Evolutionary conservation across 1,140 invertebrate genomes (phyloP).

Genomic region (Monochamus saltuarius): DNA sequence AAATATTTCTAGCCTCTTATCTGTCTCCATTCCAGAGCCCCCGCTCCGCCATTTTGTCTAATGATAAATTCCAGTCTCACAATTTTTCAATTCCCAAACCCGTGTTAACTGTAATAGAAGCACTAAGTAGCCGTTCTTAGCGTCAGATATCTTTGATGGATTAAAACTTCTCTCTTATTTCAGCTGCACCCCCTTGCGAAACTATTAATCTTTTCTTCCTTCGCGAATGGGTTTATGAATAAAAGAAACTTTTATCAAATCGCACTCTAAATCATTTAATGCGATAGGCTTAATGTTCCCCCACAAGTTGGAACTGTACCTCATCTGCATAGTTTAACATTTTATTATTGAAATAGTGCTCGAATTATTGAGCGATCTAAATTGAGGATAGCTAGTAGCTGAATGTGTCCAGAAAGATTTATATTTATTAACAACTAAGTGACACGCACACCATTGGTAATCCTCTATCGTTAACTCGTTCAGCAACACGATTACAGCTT

Average conservation of each 20-base stretch:
- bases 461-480: too few relatives aligned
- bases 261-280: constrained; percentile 2
- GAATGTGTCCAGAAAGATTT: too few relatives aligned
- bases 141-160: constrained; percentile 14
- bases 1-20: too few relatives aligned
- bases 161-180: constrained; percentile 14
- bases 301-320: too few relatives aligned
- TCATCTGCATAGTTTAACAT: too few relatives aligned
- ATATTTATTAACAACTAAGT: too few relatives aligned
- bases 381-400: too few relatives aligned
- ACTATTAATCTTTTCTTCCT: constrained; percentile 13
- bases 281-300: constrained; percentile 2
- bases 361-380: too few relatives aligned
- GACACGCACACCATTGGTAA: too few relatives aligned
- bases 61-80: constrained; percentile 7
- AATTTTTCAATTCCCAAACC: constrained; percentile 10
- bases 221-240: constrained; percentile 4
- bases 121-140: constrained; percentile 15
- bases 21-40: too few relatives aligned
- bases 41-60: background rate
- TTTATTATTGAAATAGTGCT: too few relatives aligned
- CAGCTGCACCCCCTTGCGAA: background rate
- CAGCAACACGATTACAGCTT: too few relatives aligned
- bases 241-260: constrained; percentile 6
- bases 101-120: constrained; percentile 5